Conservation (phyloP, 2,113 vertebrate species). For the Isichthys henryi region DNA sequence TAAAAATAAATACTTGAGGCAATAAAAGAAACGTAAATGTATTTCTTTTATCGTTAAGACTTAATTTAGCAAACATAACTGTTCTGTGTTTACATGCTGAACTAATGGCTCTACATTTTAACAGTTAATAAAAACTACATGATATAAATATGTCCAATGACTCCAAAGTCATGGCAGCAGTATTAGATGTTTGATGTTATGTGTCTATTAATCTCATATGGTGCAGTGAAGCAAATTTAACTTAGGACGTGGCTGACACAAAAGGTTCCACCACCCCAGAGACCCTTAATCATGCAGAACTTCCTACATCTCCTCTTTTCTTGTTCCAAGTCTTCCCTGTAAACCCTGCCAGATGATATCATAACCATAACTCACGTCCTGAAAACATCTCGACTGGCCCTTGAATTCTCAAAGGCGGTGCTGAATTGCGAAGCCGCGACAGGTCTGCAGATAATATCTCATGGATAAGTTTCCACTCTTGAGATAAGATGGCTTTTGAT, state of each 20-base stretch:
- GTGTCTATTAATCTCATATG: background rate
- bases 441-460: background rate
- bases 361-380: slow-evolving; percentile 12
- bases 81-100: background rate
- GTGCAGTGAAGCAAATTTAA: background rate
- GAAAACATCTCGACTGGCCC: background rate
- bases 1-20: background rate
- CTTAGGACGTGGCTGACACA: slow-evolving; percentile 36
- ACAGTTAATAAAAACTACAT: background rate
- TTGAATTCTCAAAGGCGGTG: background rate
- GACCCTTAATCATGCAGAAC: slow-evolving; percentile 20
- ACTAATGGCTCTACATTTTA: background rate
- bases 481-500: background rate
- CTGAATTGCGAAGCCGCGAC: background rate
- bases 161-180: background rate
- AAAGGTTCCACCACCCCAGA: slow-evolving; percentile 32
- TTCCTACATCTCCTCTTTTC: slow-evolving; percentile 28
- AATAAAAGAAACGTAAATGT: background rate
- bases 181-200: background rate
- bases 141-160: background rate
- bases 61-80: background rate
- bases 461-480: background rate
- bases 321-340: slow-evolving; percentile 30
- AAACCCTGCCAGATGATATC: slow-evolving; percentile 28
- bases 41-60: background rate